Conservation (phyloP, 2,888 invertebrate species). For the Agrotis exclamationis region DNA sequence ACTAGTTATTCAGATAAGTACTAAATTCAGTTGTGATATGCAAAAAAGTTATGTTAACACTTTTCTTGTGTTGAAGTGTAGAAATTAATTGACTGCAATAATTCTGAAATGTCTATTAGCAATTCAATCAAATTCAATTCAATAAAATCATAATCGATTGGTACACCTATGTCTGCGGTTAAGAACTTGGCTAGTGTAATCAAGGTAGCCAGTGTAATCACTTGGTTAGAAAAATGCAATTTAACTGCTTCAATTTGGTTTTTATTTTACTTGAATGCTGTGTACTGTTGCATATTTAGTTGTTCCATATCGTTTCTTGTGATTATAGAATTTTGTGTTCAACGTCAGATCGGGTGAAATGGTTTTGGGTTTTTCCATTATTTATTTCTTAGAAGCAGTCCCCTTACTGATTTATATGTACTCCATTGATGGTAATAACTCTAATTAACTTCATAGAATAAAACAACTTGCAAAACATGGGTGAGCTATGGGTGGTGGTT, state of each 20-base stretch:
- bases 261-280: not conserved
- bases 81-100: not conserved
- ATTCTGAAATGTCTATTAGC: not conserved
- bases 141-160: not conserved
- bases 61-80: slow-evolving; percentile 5
- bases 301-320: not conserved
- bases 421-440: not conserved
- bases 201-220: too few species aligned
- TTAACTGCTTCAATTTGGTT: not conserved
- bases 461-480: too few species aligned
- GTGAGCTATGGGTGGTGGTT: too few species aligned
- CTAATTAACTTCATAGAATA: too few species aligned
- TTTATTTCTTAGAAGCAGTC: not conserved
- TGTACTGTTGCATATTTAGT: not conserved
- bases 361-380: not conserved
- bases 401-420: too few species aligned
- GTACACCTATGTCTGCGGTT: too few species aligned
- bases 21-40: not conserved
- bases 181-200: not conserved
- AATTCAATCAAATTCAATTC: slow-evolving; percentile 17
- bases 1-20: not conserved
- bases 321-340: not conserved
- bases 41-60: slow-evolving; percentile 23
- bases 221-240: not conserved
- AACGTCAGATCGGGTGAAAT: not conserved